Conservation (phyloP, 2,888 invertebrate species). For the Hoplodrina blanda region DNA sequence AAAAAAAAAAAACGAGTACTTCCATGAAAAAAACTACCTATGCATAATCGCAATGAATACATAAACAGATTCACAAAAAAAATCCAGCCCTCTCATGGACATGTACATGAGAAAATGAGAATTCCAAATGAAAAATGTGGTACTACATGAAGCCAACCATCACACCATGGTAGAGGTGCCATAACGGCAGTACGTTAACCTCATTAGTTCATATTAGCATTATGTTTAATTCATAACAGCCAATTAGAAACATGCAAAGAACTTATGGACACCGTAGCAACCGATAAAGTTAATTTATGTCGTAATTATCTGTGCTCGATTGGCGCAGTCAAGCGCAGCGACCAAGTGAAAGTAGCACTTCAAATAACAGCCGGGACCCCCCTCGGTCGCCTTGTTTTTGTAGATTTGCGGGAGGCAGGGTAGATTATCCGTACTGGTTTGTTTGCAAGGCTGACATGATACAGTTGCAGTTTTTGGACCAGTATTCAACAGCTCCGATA, state of each 20-base stretch:
- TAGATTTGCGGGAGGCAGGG: conserved; percentile 24
- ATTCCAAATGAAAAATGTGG: conserved; percentile 23
- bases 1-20: too few relatives aligned
- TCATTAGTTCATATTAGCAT: conserved; percentile 38
- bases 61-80: neutral
- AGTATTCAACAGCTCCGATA: conserved; percentile 76
- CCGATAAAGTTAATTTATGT: conserved; percentile 64
- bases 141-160: conserved; percentile 26
- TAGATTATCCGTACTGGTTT: conserved; percentile 12
- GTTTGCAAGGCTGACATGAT: conserved; percentile 7
- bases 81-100: conserved; percentile 3
- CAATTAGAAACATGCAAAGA: conserved; percentile 59
- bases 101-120: conserved; percentile 1
- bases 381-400: conserved; percentile 17
- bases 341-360: conserved; percentile 47
- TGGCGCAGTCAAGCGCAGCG: conserved; percentile 58
- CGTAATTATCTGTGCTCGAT: conserved; percentile 65
- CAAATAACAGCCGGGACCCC: neutral
- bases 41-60: neutral
- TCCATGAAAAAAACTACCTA: neutral
- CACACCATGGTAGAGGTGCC: conserved; percentile 11
- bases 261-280: conserved; percentile 48
- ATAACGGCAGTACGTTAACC: conserved; percentile 45
- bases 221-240: conserved; percentile 59
- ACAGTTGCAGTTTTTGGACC: conserved; percentile 67